phyloP scores from a whole-genome alignment of 2,113 vertebrate species.

The Natator depressus region DNA sequence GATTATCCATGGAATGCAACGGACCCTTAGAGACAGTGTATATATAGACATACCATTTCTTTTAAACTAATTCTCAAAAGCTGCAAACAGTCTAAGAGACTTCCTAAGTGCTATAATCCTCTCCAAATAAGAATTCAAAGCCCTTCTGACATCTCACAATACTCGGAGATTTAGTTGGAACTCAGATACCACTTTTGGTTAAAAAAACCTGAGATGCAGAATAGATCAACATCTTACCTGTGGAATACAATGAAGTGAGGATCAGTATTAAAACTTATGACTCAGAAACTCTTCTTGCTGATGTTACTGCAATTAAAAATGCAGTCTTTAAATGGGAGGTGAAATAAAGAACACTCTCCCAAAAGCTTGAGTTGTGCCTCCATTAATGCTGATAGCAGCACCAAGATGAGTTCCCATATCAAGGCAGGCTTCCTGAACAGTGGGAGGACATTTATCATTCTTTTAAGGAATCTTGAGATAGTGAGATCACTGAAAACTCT shows the following conservation, averaged over 20 bases:
- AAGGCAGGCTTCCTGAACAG: neutral
- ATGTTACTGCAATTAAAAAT: constrained; percentile 24
- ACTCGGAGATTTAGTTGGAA: neutral
- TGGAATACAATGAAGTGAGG: neutral
- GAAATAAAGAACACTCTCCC: neutral
- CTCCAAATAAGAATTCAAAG: neutral
- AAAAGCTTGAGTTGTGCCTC: neutral
- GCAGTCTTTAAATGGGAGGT: neutral
- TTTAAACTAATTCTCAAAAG: neutral
- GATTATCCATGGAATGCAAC: neutral
- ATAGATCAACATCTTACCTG: neutral
- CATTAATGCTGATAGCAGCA: neutral
- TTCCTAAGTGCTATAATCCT: neutral
- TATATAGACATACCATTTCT: neutral
- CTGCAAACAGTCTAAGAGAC: neutral
- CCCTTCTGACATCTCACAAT: neutral
- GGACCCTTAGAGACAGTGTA: neutral
- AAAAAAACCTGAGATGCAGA: neutral
- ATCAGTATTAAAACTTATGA: constrained; percentile 14
- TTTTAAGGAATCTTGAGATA: neutral
- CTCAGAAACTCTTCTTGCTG: neutral
- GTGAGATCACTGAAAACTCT: neutral
- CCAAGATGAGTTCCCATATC: neutral
- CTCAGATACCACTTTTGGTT: neutral
- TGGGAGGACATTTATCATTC: accelerated